Evolutionary conservation across 2,797 vertebrate species (phyloP), one percentile per base, ranked within the genome.

Genomic region (Numenius phaeopus): DNA sequence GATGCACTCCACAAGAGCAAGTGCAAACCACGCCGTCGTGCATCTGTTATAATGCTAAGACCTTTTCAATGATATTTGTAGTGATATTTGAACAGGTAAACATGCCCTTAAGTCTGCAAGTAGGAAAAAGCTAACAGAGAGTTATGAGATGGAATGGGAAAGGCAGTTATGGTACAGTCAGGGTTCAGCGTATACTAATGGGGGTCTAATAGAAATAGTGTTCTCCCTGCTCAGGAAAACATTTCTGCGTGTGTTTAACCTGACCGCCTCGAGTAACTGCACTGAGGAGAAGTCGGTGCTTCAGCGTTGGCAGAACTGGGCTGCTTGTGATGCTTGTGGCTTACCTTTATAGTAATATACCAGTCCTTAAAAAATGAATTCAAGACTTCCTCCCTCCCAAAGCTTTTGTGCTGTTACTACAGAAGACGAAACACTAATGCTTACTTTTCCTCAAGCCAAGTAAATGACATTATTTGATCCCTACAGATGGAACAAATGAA

Each of bases 11-110:
- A 6, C 18, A 37, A 86, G 79, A 87, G 57, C 93, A 58, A 93
- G 95, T 85, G 88, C 95, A 96, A 87, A 86, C 87, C 90, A 76
- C 6, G 27, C 61, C 8, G 4, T 9, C 11, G 11, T 47, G 77
- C 96, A 92, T 84, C 96, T 97, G 96, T 87, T 91, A 75, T 83
- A 94, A 90, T 86, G 94, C 91, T 83, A n/a, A 96, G 96, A 95
- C 96, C 95, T 97, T 96, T 96, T 4, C 91, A 88, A 54, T 93
- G 96, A 37, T 95, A 90, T 89, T 89, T 92, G 79, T 90, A 88
- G 85, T 96, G 92, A 72, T 93, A 94, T 94, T 97, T 97, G 91
- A 96, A 75, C 91, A 94, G 92, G 94, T 95, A 96, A 96, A 96
- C 70, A 87, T 94, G 89, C 89, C 87, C 88, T 94, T 94, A 75